Conservation (phyloP, 2,113 vertebrate genomes). For the Hippocampus mohnikei region DNA sequence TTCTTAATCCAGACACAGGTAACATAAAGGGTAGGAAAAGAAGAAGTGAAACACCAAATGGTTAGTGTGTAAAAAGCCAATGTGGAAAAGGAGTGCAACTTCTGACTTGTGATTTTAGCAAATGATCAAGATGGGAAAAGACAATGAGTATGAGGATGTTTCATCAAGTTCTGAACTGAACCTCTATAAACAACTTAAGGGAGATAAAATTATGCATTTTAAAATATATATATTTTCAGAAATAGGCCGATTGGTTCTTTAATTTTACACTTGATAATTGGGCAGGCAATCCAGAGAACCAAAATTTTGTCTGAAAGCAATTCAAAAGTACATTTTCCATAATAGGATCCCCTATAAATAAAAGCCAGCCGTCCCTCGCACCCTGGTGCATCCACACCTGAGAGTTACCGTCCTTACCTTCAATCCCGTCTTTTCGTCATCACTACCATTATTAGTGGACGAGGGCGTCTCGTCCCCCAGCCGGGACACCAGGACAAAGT, state of each 20-base stretch:
- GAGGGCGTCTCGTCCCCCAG: slow-evolving; percentile 96
- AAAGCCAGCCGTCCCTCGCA: neutral
- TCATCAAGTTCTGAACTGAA: neutral
- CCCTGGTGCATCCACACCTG: slow-evolving; percentile 21
- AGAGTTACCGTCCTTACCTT: slow-evolving; percentile 82
- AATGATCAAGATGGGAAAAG: slow-evolving; percentile 1
- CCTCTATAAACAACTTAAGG: neutral
- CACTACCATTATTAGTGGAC: slow-evolving; percentile 97
- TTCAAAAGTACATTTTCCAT: neutral
- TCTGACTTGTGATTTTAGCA: neutral
- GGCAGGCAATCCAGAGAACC: neutral
- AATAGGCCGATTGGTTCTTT: too few species aligned
- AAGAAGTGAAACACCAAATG: slow-evolving; percentile 33
- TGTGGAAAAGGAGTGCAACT: neutral
- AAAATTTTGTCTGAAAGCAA: neutral
- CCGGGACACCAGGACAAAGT: slow-evolving; percentile 99
- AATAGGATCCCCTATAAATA: neutral
- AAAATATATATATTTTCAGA: too few species aligned
- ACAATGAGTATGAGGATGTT: slow-evolving; percentile 9
- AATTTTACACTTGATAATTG: too few species aligned
- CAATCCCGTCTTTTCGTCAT: slow-evolving; percentile 98
- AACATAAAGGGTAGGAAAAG: neutral
- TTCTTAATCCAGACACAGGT: neutral
- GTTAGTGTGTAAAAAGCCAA: slow-evolving; percentile 28
- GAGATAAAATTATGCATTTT: neutral